phyloP scores from a whole-genome alignment of 2,113 vertebrate species.

The Anseranas semipalmata region DNA sequence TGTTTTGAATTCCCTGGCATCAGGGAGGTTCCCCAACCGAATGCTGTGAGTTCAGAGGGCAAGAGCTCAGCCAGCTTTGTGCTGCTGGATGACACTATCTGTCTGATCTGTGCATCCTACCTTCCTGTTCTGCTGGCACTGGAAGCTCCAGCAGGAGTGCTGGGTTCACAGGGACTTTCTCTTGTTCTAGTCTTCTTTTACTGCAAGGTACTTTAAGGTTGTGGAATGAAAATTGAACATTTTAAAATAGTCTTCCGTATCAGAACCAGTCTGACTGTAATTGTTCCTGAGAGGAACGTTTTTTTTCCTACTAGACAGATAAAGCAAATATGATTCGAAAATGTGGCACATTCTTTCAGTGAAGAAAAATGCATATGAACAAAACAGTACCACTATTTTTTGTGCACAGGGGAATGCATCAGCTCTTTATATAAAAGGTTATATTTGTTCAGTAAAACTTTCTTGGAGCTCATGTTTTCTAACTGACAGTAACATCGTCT shows the following conservation, averaged over 20 bases:
- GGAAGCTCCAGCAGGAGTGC: neutral
- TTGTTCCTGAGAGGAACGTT: neutral
- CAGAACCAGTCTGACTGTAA: neutral
- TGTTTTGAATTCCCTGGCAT: neutral
- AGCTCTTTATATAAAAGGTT: neutral
- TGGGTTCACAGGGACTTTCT: neutral
- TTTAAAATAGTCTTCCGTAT: neutral
- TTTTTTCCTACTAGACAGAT: neutral
- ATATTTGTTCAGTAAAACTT: neutral
- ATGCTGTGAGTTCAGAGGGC: neutral
- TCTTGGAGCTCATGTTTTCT: neutral
- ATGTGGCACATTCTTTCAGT: neutral
- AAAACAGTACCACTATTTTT: neutral
- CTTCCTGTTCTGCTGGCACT: neutral
- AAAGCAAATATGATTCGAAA: neutral
- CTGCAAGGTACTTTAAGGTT: neutral
- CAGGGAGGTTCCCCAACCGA: neutral
- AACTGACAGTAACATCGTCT: neutral
- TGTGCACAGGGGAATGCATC: neutral
- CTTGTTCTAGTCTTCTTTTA: neutral
- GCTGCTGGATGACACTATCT: fast-evolving
- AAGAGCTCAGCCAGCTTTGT: neutral
- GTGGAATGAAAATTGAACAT: neutral
- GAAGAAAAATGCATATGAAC: neutral
- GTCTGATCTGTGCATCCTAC: neutral